A percentile compares a stretch with the other conserved stretches of the same genome.
Conservation (phyloP, 1,140 invertebrate genomes). For the Bombus huntii region DNA sequence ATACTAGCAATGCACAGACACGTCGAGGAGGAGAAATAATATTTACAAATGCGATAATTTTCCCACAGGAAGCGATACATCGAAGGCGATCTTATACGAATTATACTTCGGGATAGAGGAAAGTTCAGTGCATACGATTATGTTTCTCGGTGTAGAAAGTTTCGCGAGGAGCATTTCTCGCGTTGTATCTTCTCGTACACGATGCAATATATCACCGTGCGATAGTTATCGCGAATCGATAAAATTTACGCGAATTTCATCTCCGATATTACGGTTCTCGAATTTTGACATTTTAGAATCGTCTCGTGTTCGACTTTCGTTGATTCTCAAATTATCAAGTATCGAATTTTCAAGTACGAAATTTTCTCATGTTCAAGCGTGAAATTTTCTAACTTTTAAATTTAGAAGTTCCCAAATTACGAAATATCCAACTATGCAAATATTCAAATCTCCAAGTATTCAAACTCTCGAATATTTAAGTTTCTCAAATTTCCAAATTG, state of each 20-base stretch:
- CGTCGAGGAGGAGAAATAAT: slow-evolving; percentile 11
- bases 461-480: background rate
- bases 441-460: background rate
- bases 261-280: too few species aligned
- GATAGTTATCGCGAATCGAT: too few species aligned
- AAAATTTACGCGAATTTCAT: too few species aligned
- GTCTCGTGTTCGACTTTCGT: too few species aligned
- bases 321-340: background rate
- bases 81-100: background rate
- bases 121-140: slow-evolving; percentile 33
- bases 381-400: background rate
- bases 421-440: too few species aligned
- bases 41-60: slow-evolving; percentile 31
- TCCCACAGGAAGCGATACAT: slow-evolving; percentile 13
- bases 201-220: background rate
- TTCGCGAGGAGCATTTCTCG: slow-evolving; percentile 10
- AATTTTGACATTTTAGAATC: background rate
- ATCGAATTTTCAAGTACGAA: background rate
- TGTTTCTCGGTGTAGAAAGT: slow-evolving; percentile 34
- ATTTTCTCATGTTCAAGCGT: background rate
- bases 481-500: background rate
- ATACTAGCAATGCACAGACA: background rate
- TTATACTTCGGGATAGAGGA: slow-evolving; percentile 15
- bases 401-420: background rate
- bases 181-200: background rate